Evolutionary conservation across 2,113 vertebrate species (phyloP).

Genomic region (Sminthopsis crassicaudata): DNA sequence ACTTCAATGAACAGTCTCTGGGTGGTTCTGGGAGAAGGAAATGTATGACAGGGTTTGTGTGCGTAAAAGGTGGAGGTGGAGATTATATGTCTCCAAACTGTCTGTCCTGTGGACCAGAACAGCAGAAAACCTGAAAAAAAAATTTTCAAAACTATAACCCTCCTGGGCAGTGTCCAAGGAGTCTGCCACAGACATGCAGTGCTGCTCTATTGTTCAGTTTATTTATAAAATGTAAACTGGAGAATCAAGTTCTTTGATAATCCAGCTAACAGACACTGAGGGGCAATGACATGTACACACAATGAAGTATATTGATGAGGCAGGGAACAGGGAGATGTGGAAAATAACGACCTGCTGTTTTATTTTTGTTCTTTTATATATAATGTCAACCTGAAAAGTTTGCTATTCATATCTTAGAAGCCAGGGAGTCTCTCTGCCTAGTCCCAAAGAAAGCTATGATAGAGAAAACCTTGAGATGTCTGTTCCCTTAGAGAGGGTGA

Average conservation of each 20-base stretch:
- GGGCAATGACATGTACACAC: background rate
- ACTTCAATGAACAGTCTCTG: rapidly evolving
- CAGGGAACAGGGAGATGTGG: background rate
- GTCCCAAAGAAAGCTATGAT: background rate
- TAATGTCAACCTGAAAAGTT: background rate
- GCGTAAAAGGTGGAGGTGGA: background rate
- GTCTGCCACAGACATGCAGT: background rate
- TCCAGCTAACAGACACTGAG: background rate
- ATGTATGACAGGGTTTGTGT: rapidly evolving
- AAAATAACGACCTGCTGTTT: rapidly evolving
- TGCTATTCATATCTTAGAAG: background rate
- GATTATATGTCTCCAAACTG: background rate
- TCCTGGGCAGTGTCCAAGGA: background rate
- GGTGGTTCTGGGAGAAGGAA: background rate
- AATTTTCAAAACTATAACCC: background rate
- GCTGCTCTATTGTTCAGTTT: background rate
- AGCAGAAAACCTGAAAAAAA: background rate
- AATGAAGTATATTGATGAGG: background rate
- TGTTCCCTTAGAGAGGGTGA: background rate
- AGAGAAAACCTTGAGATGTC: background rate
- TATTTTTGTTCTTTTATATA: background rate
- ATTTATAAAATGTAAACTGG: background rate
- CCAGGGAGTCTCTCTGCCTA: background rate
- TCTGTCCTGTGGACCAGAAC: rapidly evolving
- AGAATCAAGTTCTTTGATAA: background rate